A percentile compares a stretch with the other conserved stretches of the same genome.
Conservation (phyloP, 2,888 invertebrate genomes). For the Glomeris marginata region DNA sequence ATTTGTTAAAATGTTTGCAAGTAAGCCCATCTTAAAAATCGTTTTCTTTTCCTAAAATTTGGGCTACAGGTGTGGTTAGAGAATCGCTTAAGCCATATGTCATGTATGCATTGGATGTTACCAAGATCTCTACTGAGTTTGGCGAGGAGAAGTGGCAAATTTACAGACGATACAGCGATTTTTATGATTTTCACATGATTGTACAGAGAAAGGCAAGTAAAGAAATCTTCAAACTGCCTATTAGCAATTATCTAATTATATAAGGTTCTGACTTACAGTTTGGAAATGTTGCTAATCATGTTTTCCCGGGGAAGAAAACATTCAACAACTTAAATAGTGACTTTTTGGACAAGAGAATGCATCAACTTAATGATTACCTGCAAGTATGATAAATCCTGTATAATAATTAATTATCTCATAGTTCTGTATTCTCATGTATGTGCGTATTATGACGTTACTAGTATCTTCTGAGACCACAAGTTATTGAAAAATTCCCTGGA, state of each 20-base stretch:
- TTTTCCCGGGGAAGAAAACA: slow-evolving; percentile 80
- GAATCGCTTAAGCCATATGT: slow-evolving; percentile 75
- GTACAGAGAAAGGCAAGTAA: slow-evolving; percentile 42
- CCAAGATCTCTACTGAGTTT: slow-evolving; percentile 39
- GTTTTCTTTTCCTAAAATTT: background rate
- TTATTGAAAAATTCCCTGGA: slow-evolving; percentile 44
- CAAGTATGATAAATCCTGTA: slow-evolving; percentile 28
- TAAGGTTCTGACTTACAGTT: slow-evolving; percentile 26
- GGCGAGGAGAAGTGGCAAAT: slow-evolving; percentile 70
- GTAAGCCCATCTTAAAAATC: too few relatives aligned
- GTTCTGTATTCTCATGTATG: background rate
- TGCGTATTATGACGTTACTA: slow-evolving; percentile 16
- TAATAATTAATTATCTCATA: background rate
- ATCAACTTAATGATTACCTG: slow-evolving; percentile 58
- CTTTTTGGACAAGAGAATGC: slow-evolving; percentile 67
- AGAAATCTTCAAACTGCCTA: background rate
- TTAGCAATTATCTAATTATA: background rate
- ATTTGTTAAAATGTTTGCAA: too few relatives aligned
- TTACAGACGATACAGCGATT: slow-evolving; percentile 83
- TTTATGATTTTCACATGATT: slow-evolving; percentile 70
- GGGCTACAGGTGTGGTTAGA: slow-evolving; percentile 47
- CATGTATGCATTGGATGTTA: slow-evolving; percentile 72
- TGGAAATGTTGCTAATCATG: slow-evolving; percentile 54
- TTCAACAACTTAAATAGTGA: slow-evolving; percentile 73
- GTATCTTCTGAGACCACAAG: slow-evolving; percentile 45